phyloP scores from a whole-genome alignment of 2,113 vertebrate species.

The Gorsachius goisagi region DNA sequence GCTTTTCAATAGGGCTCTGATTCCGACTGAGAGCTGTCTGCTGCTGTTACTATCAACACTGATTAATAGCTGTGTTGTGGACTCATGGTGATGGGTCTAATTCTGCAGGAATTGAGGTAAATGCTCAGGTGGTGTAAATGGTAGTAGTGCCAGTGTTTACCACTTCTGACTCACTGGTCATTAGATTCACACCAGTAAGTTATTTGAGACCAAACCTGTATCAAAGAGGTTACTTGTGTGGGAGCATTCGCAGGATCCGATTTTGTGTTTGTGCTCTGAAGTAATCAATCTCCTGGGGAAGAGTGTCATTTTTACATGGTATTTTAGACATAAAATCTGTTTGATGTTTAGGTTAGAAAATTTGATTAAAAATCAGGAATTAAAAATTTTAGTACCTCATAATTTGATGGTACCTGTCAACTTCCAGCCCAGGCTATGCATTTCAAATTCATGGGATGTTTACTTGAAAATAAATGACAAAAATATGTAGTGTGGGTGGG shows the following conservation, averaged over 20 bases:
- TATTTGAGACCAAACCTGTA: neutral
- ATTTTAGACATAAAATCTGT: slow-evolving; percentile 55
- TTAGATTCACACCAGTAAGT: neutral
- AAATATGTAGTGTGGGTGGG: neutral
- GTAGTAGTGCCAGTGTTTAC: neutral
- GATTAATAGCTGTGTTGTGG: neutral
- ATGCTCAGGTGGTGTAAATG: neutral
- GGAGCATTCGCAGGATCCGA: neutral
- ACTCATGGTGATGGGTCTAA: neutral
- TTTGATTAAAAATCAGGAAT: slow-evolving; percentile 62
- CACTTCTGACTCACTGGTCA: neutral
- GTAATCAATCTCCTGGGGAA: slow-evolving; percentile 12
- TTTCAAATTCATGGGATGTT: slow-evolving; percentile 61
- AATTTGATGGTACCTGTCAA: slow-evolving; percentile 64
- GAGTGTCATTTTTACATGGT: slow-evolving; percentile 16
- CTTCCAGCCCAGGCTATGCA: slow-evolving; percentile 27
- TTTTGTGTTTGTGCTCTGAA: slow-evolving; percentile 12
- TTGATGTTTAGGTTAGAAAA: slow-evolving; percentile 45
- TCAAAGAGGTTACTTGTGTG: neutral
- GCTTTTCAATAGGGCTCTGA: neutral
- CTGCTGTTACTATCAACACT: neutral
- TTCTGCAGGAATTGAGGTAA: neutral
- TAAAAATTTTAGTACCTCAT: slow-evolving; percentile 63
- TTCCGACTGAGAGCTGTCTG: neutral
- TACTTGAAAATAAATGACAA: slow-evolving; percentile 55